Conservation (phyloP, 2,113 vertebrate genomes). For the Spea bombifrons region DNA sequence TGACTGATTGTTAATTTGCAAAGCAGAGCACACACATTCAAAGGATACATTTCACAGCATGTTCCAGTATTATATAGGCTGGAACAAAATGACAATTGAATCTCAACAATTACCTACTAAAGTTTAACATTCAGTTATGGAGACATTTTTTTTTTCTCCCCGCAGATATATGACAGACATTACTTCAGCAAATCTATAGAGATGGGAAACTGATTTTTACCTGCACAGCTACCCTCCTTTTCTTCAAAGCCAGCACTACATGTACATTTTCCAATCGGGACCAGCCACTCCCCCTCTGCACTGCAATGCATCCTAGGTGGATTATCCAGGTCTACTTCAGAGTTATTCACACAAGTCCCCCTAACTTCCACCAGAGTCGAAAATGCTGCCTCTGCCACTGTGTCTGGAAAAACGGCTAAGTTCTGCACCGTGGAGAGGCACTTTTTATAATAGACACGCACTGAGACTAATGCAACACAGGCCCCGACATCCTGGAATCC, state of each 20-base stretch:
- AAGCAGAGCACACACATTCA: background rate
- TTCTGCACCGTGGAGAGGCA: conserved; percentile 84
- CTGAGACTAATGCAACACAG: conserved; percentile 90
- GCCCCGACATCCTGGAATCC: conserved; percentile 95
- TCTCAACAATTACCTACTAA: conserved; percentile 17
- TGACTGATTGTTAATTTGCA: background rate
- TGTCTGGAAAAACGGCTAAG: conserved; percentile 87
- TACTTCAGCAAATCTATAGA: conserved; percentile 44
- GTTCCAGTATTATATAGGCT: background rate
- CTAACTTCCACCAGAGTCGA: conserved; percentile 90
- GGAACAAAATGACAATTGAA: background rate
- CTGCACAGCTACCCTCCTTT: conserved; percentile 87
- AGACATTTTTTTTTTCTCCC: background rate
- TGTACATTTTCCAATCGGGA: conserved; percentile 90
- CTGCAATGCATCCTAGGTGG: conserved; percentile 96
- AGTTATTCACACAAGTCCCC: conserved; percentile 85
- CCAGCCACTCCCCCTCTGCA: conserved; percentile 93
- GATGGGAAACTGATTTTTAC: conserved; percentile 63
- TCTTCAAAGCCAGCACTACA: conserved; percentile 94
- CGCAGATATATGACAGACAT: conserved; percentile 22
- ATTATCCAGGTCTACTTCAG: conserved; percentile 80
- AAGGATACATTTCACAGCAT: background rate
- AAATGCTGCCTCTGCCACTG: conserved; percentile 85
- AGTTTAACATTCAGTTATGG: conserved; percentile 26
- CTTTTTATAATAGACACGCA: conserved; percentile 93